Evolutionary conservation across 2,113 vertebrate genomes (phyloP).

Genomic region (Brachyistius frenatus): DNA sequence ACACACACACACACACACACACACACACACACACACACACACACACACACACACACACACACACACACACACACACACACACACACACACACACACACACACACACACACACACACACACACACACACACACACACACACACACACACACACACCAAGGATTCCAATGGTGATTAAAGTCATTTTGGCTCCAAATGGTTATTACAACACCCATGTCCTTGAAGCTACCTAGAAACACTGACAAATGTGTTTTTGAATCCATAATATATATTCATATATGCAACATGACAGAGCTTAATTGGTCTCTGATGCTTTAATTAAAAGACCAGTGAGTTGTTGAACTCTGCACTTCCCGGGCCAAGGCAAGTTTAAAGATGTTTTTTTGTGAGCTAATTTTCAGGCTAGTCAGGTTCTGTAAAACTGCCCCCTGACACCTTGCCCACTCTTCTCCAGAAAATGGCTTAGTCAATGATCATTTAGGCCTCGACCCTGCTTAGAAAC

Average conservation of each 20-base stretch:
- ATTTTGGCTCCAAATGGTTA: conserved; percentile 18
- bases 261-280: conserved; percentile 18
- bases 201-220: conserved; percentile 8
- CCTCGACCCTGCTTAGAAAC: conserved; percentile 59
- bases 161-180: background rate
- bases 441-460: conserved; percentile 24
- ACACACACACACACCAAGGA: background rate
- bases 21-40: background rate
- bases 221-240: background rate
- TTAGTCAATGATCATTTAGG: conserved; percentile 58
- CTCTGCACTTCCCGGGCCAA: background rate
- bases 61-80: background rate
- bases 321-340: conserved; percentile 27
- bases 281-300: conserved; percentile 12
- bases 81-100: conserved; percentile 9
- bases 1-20: background rate
- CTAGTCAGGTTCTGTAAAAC: conserved; percentile 49
- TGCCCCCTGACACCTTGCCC: conserved; percentile 19
- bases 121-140: background rate
- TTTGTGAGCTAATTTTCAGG: conserved; percentile 47
- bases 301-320: conserved; percentile 53
- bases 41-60: conserved; percentile 6
- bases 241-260: background rate
- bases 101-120: conserved; percentile 4
- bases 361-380: conserved; percentile 24